Evolutionary conservation across 2,797 vertebrate species (phyloP), one percentile per base, ranked within the genome.

Genomic region (Rhinoraja longicauda): DNA sequence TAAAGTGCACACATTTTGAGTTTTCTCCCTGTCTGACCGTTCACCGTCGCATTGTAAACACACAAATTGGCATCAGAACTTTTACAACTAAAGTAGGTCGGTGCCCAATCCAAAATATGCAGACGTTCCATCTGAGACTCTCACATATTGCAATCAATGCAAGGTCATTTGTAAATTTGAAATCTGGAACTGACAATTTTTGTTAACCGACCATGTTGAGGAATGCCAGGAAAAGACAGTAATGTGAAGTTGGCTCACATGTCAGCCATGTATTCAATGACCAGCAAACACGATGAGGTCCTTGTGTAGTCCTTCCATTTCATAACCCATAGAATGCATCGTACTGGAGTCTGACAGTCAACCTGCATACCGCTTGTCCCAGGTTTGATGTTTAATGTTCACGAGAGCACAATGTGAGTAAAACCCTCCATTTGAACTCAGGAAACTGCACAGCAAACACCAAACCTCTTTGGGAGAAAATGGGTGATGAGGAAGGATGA

Each of bases 51-150:
- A 57, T 53, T 73, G 45, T 92, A 75, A 92, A 92, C 90, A 53
- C 90, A 72, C 45, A 72, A 75, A 92, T 92, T 70, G 75, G 90
- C 70, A 73, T 75, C 70, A 92, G 75, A 90, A 72, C 90, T 92
- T 90, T 92, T 70, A 73, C 70, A 72, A 29, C n/a, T 36, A 92
- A 92, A 92, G 45, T 29, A 64, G 36, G 19, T 7, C 17, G 10
- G 77, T 32, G 39, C 32, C 70, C 70, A 72, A 2, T 72, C 21
- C 21, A 72, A 72, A 72, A 72, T 24, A 21, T 19, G 72, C 1
- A 72, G 15, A 29, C 26, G 12, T 59, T 29, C 2, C 84, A n/a
- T 67, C 29, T 2, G 29, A 88, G 59, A 88, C 9, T 72, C 84
- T 62, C 17, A 7, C 64, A 36, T 36, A 62, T 21, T 32, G 36